phyloP scores from a whole-genome alignment of 2,888 invertebrate species.

The Lasioglossum calceatum region DNA sequence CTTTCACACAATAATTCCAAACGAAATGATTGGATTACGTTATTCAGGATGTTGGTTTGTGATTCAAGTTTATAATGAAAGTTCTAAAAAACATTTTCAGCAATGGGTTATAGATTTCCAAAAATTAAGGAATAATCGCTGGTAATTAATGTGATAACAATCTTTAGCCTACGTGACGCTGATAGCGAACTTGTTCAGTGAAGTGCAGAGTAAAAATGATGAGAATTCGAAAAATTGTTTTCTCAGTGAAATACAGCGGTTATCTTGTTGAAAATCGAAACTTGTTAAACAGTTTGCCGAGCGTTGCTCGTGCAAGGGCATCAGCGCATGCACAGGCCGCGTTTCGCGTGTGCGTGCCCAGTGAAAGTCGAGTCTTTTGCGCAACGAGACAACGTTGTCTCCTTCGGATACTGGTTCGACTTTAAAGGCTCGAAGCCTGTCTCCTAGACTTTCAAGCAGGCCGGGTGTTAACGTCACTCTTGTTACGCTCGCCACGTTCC shows the following conservation, averaged over 20 bases:
- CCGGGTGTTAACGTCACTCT: slow-evolving; percentile 62
- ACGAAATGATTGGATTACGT: too few relatives aligned
- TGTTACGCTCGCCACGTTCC: slow-evolving; percentile 25
- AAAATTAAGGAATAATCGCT: too few relatives aligned
- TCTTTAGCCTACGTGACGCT: not conserved
- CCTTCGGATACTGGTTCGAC: slow-evolving; percentile 77
- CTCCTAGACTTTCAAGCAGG: slow-evolving; percentile 57
- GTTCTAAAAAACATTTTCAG: too few relatives aligned
- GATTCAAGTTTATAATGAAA: too few relatives aligned
- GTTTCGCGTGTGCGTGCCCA: slow-evolving; percentile 62
- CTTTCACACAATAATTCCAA: too few relatives aligned
- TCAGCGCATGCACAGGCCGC: slow-evolving; percentile 46
- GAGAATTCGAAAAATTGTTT: not conserved
- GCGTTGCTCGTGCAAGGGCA: slow-evolving; percentile 47
- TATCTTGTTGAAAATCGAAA: not conserved
- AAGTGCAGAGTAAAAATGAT: not conserved
- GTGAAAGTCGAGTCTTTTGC: slow-evolving; percentile 83
- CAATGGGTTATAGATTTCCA: too few relatives aligned
- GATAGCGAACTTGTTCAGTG: not conserved
- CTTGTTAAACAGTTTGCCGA: not conserved
- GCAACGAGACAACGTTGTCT: slow-evolving; percentile 80
- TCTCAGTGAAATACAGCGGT: not conserved
- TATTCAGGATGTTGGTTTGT: too few relatives aligned
- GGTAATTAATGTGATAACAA: not conserved
- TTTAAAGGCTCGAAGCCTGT: slow-evolving; percentile 78